Evolutionary conservation across 2,797 vertebrate species (phyloP).

Genomic region (Forpus xanthops): DNA sequence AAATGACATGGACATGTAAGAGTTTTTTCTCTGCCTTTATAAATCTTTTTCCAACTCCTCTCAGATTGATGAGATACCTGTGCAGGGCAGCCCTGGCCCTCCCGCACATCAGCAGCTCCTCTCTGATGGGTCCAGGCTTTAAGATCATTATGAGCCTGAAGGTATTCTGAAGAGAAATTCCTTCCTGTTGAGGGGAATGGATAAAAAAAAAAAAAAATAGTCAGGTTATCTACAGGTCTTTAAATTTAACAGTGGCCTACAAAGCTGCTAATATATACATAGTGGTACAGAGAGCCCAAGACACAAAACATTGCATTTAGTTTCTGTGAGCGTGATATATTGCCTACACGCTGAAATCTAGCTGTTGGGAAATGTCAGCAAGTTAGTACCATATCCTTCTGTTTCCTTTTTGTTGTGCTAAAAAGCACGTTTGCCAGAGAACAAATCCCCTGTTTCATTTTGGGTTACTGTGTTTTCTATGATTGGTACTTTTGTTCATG

Average conservation of each 20-base stretch:
- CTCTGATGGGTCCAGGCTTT: background rate
- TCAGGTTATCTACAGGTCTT: background rate
- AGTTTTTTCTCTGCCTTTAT: background rate
- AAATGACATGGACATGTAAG: background rate
- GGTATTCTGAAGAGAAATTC: background rate
- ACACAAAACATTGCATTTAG: background rate
- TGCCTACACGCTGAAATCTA: slow-evolving; percentile 41
- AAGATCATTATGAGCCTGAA: background rate
- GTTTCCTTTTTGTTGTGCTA: slow-evolving; percentile 35
- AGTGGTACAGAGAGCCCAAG: background rate
- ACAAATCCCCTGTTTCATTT: background rate
- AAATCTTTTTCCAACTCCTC: background rate
- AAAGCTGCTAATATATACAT: background rate
- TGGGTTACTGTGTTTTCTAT: slow-evolving; percentile 23
- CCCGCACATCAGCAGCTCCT: background rate
- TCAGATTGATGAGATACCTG: background rate
- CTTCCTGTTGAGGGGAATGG: background rate
- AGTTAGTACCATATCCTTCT: slow-evolving; percentile 20
- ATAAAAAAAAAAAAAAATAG: background rate
- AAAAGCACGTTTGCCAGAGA: slow-evolving; percentile 7
- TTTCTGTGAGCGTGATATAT: background rate
- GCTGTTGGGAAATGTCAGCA: slow-evolving; percentile 27
- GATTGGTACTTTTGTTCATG: background rate
- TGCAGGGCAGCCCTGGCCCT: background rate
- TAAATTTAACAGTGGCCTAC: background rate